A percentile compares a stretch with the other conserved stretches of the same genome.
Evolutionary conservation across 2,888 invertebrate genomes (phyloP).

Genomic region (Oxyteleia sp.): DNA sequence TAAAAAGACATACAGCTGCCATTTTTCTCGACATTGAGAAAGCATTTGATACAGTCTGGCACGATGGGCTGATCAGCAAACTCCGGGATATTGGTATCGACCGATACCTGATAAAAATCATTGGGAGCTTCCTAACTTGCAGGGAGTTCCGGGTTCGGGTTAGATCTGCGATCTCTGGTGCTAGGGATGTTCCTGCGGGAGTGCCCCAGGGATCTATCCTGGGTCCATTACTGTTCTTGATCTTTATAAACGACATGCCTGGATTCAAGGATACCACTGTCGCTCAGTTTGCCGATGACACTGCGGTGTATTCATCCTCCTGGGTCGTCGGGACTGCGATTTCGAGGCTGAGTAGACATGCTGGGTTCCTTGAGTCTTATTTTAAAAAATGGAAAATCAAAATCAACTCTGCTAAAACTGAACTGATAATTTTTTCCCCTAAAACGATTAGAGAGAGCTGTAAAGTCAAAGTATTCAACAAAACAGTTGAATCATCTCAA

Average conservation of each 20-base stretch:
- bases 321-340: too few relatives aligned
- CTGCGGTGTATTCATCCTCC: constrained; percentile 22
- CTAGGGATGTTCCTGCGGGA: constrained; percentile 17
- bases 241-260: constrained; percentile 41
- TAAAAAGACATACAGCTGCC: constrained; percentile 65
- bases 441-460: too few relatives aligned
- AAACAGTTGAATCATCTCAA: too few relatives aligned
- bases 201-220: constrained; percentile 52
- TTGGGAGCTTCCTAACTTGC: constrained; percentile 35
- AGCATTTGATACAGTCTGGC: constrained; percentile 77
- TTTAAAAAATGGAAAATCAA: too few relatives aligned
- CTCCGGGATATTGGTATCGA: background rate
- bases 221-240: constrained; percentile 30
- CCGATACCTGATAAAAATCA: constrained; percentile 51
- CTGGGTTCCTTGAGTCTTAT: too few relatives aligned
- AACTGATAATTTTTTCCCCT: too few relatives aligned
- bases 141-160: too few relatives aligned
- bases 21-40: constrained; percentile 72
- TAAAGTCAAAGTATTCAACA: too few relatives aligned
- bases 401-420: too few relatives aligned
- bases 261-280: background rate
- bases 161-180: background rate
- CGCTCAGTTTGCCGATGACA: constrained; percentile 51
- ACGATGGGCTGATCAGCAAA: constrained; percentile 67
- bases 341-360: too few relatives aligned